Evolutionary conservation across 2,113 vertebrate genomes (phyloP), one percentile per base, ranked within the genome.

Genomic region (Hippocampus guttulatus): DNA sequence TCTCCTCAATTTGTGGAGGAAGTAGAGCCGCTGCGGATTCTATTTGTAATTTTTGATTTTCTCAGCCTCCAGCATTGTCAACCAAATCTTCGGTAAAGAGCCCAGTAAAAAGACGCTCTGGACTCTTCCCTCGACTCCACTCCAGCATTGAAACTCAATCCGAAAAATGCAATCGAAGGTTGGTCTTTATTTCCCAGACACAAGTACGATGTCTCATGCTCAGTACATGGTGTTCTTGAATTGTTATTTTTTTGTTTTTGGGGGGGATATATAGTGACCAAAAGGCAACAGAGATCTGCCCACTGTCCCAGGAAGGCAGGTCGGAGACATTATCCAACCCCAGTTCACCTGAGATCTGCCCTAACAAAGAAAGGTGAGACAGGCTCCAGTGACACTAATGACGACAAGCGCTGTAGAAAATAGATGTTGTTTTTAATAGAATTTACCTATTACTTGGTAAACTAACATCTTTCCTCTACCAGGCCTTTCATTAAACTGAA

Each of bases 321-420:
- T 96, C 95, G 27, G 97, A 99, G 87, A 94, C 96, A 0, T 95
- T 91, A 0, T 99, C 97, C 43, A 99, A 99, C 82, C 97, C 97
- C 51, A 99, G 97, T 84, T 98, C 97, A 21, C 97, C 97, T 2
- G 97, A 99, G 89, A 96, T 97, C 80, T 96, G 94, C 76, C 93
- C 96, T 79, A 96, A 92, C 85, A 99, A 96, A 87, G 96, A 99
- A 55, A 94, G 95, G 97, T 97, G 90, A 92, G 77, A 38, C 33
- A 6, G 33, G 33, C 49, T 20, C 49, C 49, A 18, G 8, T 8
- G 52, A 9, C 21, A 21, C 2, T 3, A 23, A 11, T n/a, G 9
- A 54, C 2, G 9, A n/a, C 2, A 54, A 54, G 21, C 21, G 15
- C 9, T 23, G 8, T 11, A 10, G 52, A 54, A 54, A 54, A 8